Percentiles rank a stretch among this genome's conserved stretches.
Conservation (phyloP, 1,140 invertebrate genomes). For the Drosophila tsacasi region DNA sequence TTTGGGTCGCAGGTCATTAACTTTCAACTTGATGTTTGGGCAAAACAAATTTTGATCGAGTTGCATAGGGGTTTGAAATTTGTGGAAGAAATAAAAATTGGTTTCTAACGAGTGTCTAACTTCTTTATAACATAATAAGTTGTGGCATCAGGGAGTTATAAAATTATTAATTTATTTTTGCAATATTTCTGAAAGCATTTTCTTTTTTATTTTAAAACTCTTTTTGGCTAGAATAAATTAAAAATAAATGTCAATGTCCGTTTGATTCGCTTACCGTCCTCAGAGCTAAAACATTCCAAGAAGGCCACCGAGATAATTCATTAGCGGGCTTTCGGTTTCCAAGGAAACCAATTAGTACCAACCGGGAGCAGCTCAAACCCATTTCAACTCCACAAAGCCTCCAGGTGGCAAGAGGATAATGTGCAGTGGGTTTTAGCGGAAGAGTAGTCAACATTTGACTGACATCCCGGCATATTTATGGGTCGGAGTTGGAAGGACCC, state of each 20-base stretch:
- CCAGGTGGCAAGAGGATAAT: constrained; percentile 12
- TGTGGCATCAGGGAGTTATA: not conserved
- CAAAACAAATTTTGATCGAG: constrained; percentile 9
- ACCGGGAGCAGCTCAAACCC: not conserved
- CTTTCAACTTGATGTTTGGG: constrained; percentile 6
- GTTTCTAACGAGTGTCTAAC: not conserved
- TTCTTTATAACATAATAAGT: too few species aligned
- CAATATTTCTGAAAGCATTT: not conserved
- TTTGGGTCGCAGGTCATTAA: not conserved
- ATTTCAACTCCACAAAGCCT: constrained; percentile 28
- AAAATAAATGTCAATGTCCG: not conserved
- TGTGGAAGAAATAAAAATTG: constrained; percentile 5
- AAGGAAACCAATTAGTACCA: constrained; percentile 29
- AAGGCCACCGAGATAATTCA: constrained; percentile 14
- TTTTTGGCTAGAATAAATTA: not conserved
- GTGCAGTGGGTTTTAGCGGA: constrained; percentile 5
- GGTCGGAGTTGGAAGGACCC: not conserved
- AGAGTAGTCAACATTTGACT: constrained; percentile 41
- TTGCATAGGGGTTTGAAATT: not conserved
- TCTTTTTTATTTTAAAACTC: too few species aligned
- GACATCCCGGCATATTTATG: constrained; percentile 29
- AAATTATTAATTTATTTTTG: not conserved
- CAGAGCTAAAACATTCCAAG: not conserved
- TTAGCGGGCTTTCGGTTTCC: constrained; percentile 10
- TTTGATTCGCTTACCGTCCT: not conserved